Percentiles rank a stretch among this genome's conserved stretches.
Conservation (phyloP, 2,888 invertebrate species). For the Yponomeuta plumbellus region DNA sequence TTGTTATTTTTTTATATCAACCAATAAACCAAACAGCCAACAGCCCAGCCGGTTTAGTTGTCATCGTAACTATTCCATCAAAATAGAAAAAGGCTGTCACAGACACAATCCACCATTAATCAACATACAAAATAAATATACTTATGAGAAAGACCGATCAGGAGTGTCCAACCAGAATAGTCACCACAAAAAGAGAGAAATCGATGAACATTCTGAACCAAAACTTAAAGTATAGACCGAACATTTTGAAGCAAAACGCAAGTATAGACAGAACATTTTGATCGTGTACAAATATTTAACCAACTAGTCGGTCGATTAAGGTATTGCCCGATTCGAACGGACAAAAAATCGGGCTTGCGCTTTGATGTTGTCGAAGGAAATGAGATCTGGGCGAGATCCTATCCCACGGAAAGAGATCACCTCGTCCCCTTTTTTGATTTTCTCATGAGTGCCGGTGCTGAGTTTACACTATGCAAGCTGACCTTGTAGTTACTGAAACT, state of each 20-base stretch:
- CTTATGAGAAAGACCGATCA: too few species aligned
- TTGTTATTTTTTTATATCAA: too few species aligned
- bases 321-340: constrained; percentile 67
- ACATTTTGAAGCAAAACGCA: constrained; percentile 14
- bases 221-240: background rate
- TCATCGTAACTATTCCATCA: too few species aligned
- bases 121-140: too few species aligned
- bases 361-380: constrained; percentile 16
- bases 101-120: too few species aligned
- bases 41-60: too few species aligned
- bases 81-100: too few species aligned
- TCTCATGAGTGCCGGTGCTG: constrained; percentile 21
- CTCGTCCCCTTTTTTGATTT: constrained; percentile 54
- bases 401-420: constrained; percentile 4
- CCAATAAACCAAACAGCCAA: too few species aligned
- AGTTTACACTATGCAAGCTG: too few species aligned
- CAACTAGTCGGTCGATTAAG: constrained; percentile 62
- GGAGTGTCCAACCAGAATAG: too few species aligned
- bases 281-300: constrained; percentile 23
- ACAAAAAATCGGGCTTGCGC: constrained; percentile 46
- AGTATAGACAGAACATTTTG: constrained; percentile 7
- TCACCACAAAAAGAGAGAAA: background rate
- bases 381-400: constrained; percentile 12
- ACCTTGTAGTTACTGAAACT: too few species aligned
- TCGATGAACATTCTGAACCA: background rate